Base-by-base conservation (phyloP, 1,140 invertebrate genomes). In the Drosophila hydei region DNA sequence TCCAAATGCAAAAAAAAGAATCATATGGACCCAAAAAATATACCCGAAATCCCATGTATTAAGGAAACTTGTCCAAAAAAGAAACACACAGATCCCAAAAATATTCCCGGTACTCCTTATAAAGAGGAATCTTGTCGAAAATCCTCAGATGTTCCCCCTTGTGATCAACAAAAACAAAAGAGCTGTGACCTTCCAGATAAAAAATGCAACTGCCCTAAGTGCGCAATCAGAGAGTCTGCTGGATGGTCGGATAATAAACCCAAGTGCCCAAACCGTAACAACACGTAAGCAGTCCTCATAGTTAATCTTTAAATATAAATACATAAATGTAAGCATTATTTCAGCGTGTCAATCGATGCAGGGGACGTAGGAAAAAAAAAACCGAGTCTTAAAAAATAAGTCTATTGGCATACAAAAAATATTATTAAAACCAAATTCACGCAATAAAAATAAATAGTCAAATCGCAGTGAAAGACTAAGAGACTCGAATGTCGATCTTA, bases 241-340 rank as follows among this genome's bases (percentile, higher is more conserved):
- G 67, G 59, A 4, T 84, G 43, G 79, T n/a, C 23, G 1, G 79
- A 83, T 36, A 75, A 75, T 18, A 63, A 68, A 19, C 48, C 70
- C 12, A 70, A 60, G 14, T 80, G 76, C 4, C 38, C 47, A 0
- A 63, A 33, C 2, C 19, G 18, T n/a, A 2, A 21, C n/a, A 27
- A 3, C 8, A 27, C 2, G 23, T 18, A 51, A 11, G 23, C 16
- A 18, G 6, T 33, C 30, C 2, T 33, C 11, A 12, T 8, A 11
- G 7, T 11, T 11, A 12, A 11, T 33, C 2, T 12, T 3, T 33
- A 11, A 33, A 33, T 12, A 33, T 6, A n/a, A n/a, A n/a, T 6
- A 12, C 3, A 16, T 19, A 14, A 16, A n/a, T 25, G 21, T 6
- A 19, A 36, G 4, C 4, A 9, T 30, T 52, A 8, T 18, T 19